Percentiles rank a stretch among this genome's conserved stretches.
Evolutionary conservation across 1,140 invertebrate genomes (phyloP).

Genomic region (Luehdorfia chinensis): DNA sequence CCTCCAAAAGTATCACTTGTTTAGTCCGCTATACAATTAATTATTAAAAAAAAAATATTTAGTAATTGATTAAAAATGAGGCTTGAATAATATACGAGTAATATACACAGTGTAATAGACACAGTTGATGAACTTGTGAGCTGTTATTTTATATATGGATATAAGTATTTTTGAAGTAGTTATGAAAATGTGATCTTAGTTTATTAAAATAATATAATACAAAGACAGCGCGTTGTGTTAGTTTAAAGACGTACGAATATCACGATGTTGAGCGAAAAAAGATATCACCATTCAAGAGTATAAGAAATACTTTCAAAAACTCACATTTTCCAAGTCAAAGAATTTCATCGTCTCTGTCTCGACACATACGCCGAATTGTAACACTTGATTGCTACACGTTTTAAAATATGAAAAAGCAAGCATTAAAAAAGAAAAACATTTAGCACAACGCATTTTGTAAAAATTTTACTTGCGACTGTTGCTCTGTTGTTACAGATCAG

Average conservation of each 20-base stretch:
- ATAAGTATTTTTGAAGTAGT: too few relatives aligned
- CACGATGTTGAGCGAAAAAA: too few relatives aligned
- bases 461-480: background rate
- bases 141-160: background rate
- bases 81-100: background rate
- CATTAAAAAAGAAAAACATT: background rate
- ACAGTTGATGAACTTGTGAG: background rate
- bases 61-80: background rate
- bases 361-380: conserved; percentile 47
- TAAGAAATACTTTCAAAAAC: conserved; percentile 12
- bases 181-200: too few relatives aligned
- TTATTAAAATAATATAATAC: too few relatives aligned
- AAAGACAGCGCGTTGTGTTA: too few relatives aligned
- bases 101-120: background rate
- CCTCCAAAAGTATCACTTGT: background rate
- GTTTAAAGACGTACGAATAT: too few relatives aligned
- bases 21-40: too few relatives aligned
- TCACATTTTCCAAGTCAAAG: conserved; percentile 57
- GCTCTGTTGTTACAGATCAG: background rate
- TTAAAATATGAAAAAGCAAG: background rate
- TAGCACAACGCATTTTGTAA: background rate
- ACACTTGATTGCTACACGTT: conserved; percentile 36
- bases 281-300: too few relatives aligned
- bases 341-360: conserved; percentile 44
- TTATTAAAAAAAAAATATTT: background rate